phyloP scores from a whole-genome alignment of 2,888 invertebrate species.

The Tetropium fuscum region DNA sequence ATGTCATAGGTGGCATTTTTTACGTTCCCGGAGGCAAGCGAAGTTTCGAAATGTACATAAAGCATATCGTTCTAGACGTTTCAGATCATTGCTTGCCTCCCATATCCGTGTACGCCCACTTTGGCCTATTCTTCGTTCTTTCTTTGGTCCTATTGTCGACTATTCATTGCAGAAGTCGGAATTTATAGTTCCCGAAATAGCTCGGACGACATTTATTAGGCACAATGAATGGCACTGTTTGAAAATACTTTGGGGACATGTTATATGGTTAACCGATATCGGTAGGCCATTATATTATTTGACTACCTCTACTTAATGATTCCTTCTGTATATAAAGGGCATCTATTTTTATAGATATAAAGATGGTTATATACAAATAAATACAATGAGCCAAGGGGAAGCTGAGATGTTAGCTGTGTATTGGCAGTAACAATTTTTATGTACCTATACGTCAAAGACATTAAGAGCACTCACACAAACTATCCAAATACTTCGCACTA shows the following conservation, averaged over 20 bases:
- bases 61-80: conserved; percentile 21
- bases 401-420: too few relatives aligned
- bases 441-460: too few relatives aligned
- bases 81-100: conserved; percentile 19
- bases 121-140: conserved; percentile 49
- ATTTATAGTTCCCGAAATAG: conserved; percentile 54
- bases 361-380: too few relatives aligned
- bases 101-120: conserved; percentile 50
- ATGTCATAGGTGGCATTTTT: conserved; percentile 25
- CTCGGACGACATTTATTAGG: conserved; percentile 56
- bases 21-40: conserved; percentile 12
- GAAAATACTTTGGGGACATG: conserved; percentile 49
- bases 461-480: too few relatives aligned
- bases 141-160: conserved; percentile 48
- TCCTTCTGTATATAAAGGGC: conserved; percentile 35
- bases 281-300: conserved; percentile 44
- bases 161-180: conserved; percentile 57
- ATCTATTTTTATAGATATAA: conserved; percentile 44
- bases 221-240: conserved; percentile 54
- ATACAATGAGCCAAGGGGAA: too few relatives aligned
- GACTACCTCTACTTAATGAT: conserved; percentile 42
- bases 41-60: conserved; percentile 26
- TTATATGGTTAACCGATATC: conserved; percentile 58
- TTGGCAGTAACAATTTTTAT: too few relatives aligned
- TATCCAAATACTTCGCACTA: too few relatives aligned